Evolutionary conservation across 1,140 invertebrate genomes (phyloP), one percentile per base, ranked within the genome.

Genomic region (Carposina sasakii): DNA sequence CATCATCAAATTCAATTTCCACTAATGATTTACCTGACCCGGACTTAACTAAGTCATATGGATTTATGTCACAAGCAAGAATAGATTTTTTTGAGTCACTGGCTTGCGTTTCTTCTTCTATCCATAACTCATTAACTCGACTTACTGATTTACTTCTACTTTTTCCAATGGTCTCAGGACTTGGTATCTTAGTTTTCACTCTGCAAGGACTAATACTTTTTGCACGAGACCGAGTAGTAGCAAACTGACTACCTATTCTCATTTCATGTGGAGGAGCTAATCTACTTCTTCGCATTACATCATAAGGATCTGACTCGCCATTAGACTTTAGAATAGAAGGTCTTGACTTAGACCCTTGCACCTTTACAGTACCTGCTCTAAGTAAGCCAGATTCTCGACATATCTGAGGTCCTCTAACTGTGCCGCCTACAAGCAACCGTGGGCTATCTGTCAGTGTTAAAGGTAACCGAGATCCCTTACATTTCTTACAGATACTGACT

Each of bases 1-100:
- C 73, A 56, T 82, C 78, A 49, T 81, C 76, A 54, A 81, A 79
- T 48, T 79, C 77, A 48, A 79, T 73, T 63, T 79, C 74, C 10
- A 62, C 71, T 54, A 75, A 55, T 16, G 76, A 79, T 39, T 79
- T 83, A 69, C 49, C 22, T 58, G 15, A 72, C 74, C 65, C 70
- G 47, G 73, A 72, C 52, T 89, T 89, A 42, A 95, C 89, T 51
- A 96, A 79, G 40, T 94, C 91, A 63, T 96, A 96, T 3, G 94
- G 93, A 79, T 94, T 95, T 10, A 95, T 91, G 67, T 94, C 89
- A 75, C 93, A 94, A 63, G 94, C 91, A 12, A 96, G 81, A 51
- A 96, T 96, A 15, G 93, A 94, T 37, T 89, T 87, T 47, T 88
- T 87, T 13, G 85, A 73, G 21, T 89, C 85, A 52, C 82, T 88